A percentile compares a stretch with the other conserved stretches of the same genome.
Evolutionary conservation across 2,113 vertebrate species (phyloP).

Genomic region (Lepidothrix coronata): DNA sequence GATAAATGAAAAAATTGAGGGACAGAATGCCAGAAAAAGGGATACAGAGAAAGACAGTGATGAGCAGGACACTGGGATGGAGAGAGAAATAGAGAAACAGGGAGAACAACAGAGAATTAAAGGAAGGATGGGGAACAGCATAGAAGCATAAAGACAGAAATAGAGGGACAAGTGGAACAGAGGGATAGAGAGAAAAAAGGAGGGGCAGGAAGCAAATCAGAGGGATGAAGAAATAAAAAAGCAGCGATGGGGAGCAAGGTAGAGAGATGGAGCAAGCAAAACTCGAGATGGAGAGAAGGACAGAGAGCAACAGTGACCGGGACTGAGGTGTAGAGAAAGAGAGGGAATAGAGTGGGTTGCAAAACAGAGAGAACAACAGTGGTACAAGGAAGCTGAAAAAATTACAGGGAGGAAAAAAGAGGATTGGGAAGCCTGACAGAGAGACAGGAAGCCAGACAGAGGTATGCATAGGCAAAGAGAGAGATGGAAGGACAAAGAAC

Average conservation of each 20-base stretch:
- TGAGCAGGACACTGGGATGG: not conserved
- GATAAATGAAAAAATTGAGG: not conserved
- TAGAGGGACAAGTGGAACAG: not conserved
- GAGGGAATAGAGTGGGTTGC: not conserved
- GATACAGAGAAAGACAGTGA: not conserved
- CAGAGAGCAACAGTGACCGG: not conserved
- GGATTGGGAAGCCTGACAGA: not conserved
- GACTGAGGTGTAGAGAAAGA: not conserved
- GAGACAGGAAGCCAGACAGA: not conserved
- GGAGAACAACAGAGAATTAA: not conserved
- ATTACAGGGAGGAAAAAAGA: not conserved
- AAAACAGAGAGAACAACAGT: not conserved
- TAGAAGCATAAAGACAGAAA: no score
- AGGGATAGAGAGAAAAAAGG: not conserved
- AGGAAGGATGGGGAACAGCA: not conserved
- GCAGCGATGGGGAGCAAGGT: not conserved
- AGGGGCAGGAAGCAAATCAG: not conserved
- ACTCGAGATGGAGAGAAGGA: not conserved
- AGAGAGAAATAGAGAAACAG: not conserved
- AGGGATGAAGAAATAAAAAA: not conserved
- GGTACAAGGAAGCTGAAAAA: not conserved
- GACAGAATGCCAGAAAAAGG: not conserved
- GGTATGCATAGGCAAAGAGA: not conserved
- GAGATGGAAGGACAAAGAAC: no score
- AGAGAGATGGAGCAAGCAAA: not conserved